Conservation (phyloP, 2,888 invertebrate genomes). For the Graphium colonna region DNA sequence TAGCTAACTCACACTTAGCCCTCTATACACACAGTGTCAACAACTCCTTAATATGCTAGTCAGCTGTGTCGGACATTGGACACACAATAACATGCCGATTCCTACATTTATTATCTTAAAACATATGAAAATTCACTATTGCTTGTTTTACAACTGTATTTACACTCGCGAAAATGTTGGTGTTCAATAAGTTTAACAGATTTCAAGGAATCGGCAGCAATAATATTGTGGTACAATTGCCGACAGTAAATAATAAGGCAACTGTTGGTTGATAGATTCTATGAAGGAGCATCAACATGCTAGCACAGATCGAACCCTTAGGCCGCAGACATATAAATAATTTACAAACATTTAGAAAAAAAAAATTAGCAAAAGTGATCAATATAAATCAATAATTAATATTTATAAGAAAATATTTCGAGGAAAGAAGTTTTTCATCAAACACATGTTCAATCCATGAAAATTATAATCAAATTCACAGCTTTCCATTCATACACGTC, state of each 20-base stretch:
- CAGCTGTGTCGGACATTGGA: constrained; percentile 22
- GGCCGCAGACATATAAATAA: constrained; percentile 26
- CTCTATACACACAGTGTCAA: constrained; percentile 18
- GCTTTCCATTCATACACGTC: constrained; percentile 1
- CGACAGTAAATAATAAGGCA: constrained; percentile 57
- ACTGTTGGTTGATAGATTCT: constrained; percentile 58
- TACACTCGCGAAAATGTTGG: constrained; percentile 2
- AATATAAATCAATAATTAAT: neutral
- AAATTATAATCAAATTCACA: neutral
- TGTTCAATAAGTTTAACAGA: neutral
- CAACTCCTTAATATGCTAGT: constrained; percentile 24
- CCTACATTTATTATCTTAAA: neutral
- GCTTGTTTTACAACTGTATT: constrained; percentile 9
- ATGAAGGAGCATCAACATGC: constrained; percentile 44
- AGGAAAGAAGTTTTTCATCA: neutral
- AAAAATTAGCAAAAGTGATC: too few relatives aligned
- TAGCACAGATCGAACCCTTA: constrained; percentile 37
- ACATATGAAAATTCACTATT: neutral
- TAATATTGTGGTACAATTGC: constrained; percentile 5
- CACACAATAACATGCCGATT: constrained; percentile 20
- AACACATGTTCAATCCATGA: neutral
- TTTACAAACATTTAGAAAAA: neutral
- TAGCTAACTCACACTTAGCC: constrained; percentile 20
- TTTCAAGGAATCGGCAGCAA: constrained; percentile 2
- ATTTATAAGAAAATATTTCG: neutral